These are phyloP conservation scores for Spisula solida DNA, from an alignment of 2,888 invertebrate species.

Conservation along the genomic window DNA sequence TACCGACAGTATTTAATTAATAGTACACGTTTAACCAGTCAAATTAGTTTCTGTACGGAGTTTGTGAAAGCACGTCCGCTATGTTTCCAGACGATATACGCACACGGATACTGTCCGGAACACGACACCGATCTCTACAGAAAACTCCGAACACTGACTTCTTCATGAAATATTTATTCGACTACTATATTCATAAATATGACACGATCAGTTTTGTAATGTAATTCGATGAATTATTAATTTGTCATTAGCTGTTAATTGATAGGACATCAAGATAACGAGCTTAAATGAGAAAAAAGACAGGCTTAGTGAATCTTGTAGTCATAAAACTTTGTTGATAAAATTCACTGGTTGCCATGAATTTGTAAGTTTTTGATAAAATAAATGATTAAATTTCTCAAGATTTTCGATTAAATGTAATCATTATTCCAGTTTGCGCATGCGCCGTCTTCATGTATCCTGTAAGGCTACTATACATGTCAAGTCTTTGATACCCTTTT, in stretches of 20 bases:
- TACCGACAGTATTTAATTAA: no score
- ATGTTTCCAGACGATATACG: not conserved
- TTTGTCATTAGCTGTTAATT: constrained; percentile 18
- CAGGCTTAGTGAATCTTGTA: not conserved
- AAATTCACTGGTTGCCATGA: not conserved
- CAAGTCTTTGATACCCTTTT: not conserved
- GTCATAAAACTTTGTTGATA: constrained; percentile 8
- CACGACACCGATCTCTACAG: not conserved
- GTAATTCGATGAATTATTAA: constrained; percentile 23
- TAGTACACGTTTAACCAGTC: no score
- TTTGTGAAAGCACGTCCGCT: no score
- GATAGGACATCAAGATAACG: not conserved
- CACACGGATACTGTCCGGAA: not conserved
- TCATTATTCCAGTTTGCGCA: not conserved
- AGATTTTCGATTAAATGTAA: no score
- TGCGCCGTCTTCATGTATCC: not conserved
- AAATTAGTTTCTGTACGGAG: no score
- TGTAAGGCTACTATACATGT: not conserved
- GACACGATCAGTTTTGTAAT: constrained; percentile 23
- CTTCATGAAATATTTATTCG: constrained; percentile 42
- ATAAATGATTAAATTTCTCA: not conserved
- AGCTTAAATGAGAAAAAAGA: not conserved
- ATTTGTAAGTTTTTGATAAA: not conserved
- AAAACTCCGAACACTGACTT: not conserved
- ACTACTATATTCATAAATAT: constrained; percentile 39